phyloP scores from a whole-genome alignment of 2,797 vertebrate species.

The Parauchenoglanis ngamensis region DNA sequence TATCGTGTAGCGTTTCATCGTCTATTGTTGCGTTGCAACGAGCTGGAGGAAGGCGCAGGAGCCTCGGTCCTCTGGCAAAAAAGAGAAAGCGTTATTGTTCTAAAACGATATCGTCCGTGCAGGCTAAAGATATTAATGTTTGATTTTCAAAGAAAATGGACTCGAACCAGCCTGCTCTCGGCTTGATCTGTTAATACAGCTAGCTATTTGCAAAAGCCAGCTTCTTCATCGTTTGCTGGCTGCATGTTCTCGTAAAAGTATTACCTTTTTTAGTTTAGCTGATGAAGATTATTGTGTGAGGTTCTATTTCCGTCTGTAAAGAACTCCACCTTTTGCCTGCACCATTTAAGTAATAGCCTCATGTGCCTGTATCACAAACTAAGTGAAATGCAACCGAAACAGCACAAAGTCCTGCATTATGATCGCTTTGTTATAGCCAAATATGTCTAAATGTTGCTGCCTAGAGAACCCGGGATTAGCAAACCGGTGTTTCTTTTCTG shows the following conservation, averaged over 20 bases:
- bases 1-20: conserved; percentile 70
- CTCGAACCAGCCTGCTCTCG: conserved; percentile 65
- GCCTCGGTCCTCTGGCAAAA: conserved; percentile 62
- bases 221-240: conserved; percentile 39
- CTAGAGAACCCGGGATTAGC: background rate
- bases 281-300: conserved; percentile 61
- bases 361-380: background rate
- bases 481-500: conserved; percentile 15
- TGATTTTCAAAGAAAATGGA: conserved; percentile 56
- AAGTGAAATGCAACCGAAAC: background rate
- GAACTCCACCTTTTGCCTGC: conserved; percentile 64
- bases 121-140: conserved; percentile 24
- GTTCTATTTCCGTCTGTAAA: conserved; percentile 60
- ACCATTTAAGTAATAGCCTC: conserved; percentile 50
- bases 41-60: conserved; percentile 70
- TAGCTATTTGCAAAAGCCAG: conserved; percentile 32
- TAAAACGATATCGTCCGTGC: conserved; percentile 42
- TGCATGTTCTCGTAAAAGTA: conserved; percentile 53
- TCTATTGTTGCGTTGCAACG: conserved; percentile 82
- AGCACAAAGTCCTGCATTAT: background rate
- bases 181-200: conserved; percentile 60
- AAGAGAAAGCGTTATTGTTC: conserved; percentile 49
- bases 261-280: conserved; percentile 45
- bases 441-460: conserved; percentile 24
- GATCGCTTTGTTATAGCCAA: background rate